phyloP scores from a whole-genome alignment of 35 echinoderm and acorn worm genomes.

The Holothuria glaberrima region DNA sequence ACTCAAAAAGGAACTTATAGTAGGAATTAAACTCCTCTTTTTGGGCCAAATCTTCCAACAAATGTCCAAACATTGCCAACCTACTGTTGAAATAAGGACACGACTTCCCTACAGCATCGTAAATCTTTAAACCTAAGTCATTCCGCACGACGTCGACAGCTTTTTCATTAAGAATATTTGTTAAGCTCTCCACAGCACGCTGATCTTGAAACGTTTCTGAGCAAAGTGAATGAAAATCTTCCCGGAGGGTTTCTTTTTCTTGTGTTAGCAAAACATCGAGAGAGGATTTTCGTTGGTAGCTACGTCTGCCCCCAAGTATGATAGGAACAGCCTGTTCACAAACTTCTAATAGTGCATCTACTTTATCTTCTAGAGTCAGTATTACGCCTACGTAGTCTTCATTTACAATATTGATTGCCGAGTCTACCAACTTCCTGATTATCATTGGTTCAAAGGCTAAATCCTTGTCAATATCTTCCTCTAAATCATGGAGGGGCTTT shows the following conservation, averaged over 20 bases:
- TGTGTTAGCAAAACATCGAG: background rate
- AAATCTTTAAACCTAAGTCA: slow-evolving; percentile 12
- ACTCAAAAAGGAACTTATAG: slow-evolving; percentile 21
- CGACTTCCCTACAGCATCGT: background rate
- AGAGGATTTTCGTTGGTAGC: slow-evolving; percentile 4
- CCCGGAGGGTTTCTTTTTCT: slow-evolving; percentile 28
- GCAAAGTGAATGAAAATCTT: background rate
- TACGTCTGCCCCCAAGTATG: slow-evolving; percentile 2
- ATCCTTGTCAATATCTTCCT: slow-evolving; percentile 3
- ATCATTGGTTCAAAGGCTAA: slow-evolving; percentile 37
- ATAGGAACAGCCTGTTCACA: slow-evolving; percentile 42
- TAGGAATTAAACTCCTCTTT: slow-evolving; percentile 38
- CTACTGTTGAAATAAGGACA: slow-evolving; percentile 25
- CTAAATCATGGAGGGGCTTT: background rate
- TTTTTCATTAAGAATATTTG: slow-evolving; percentile 5
- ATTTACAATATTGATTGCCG: background rate
- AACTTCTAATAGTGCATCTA: slow-evolving; percentile 1
- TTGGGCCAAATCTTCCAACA: slow-evolving; percentile 9
- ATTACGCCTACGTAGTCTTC: background rate
- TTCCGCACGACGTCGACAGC: background rate
- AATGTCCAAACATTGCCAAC: slow-evolving; percentile 14
- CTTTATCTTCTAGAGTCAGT: background rate
- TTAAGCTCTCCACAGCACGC: background rate
- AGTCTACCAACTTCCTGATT: slow-evolving; percentile 21
- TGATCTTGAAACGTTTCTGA: slow-evolving; percentile 23